phyloP scores from a whole-genome alignment of 2,888 invertebrate species.

The Cistogaster globosa region DNA sequence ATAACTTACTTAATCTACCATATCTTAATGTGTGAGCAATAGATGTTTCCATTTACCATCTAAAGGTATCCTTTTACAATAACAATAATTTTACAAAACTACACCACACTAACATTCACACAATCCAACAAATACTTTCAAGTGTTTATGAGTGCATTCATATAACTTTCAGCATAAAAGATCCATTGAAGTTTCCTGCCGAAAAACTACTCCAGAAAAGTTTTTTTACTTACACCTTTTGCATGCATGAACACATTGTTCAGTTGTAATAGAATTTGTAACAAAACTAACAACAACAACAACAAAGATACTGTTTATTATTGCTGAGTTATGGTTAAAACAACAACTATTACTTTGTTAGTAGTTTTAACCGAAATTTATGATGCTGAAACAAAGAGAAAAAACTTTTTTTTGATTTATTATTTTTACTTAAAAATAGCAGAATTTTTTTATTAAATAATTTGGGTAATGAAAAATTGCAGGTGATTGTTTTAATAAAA shows the following conservation, averaged over 20 bases:
- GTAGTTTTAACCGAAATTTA: constrained; percentile 60
- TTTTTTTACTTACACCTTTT: too few relatives aligned
- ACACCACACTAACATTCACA: background rate
- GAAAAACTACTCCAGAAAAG: constrained; percentile 10
- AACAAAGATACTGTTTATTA: background rate
- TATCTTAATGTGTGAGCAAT: background rate
- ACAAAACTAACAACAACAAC: background rate
- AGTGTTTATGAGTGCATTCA: background rate
- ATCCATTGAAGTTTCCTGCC: constrained; percentile 9
- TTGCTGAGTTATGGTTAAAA: constrained; percentile 31
- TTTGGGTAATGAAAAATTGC: background rate
- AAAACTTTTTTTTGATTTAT: too few relatives aligned
- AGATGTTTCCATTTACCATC: background rate
- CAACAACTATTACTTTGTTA: constrained; percentile 43
- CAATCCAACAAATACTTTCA: background rate
- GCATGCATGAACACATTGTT: background rate
- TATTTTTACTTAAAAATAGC: background rate
- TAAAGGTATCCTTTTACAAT: background rate
- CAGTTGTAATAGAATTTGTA: background rate
- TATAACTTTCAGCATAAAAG: constrained; percentile 13
- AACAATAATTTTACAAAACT: background rate
- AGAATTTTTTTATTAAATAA: background rate
- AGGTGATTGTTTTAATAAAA: background rate
- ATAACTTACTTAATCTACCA: background rate
- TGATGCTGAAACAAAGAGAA: constrained; percentile 61